phyloP scores from a whole-genome alignment of 1,140 invertebrate species.

The Drosophila mojavensis region DNA sequence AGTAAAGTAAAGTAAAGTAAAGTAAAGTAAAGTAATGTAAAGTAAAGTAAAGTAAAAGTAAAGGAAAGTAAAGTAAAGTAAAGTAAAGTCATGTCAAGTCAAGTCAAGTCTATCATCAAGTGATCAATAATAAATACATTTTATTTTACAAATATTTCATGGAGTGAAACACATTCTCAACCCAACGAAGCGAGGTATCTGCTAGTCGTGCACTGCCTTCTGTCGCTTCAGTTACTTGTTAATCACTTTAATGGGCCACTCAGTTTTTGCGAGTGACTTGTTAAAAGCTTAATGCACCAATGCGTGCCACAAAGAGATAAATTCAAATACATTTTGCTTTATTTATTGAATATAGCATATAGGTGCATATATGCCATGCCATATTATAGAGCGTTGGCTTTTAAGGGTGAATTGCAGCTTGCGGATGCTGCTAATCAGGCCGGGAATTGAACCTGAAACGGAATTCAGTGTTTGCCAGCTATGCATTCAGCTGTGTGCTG shows the following conservation, averaged over 20 bases:
- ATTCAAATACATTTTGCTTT: conserved; percentile 40
- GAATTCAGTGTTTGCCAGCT: neutral
- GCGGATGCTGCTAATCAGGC: neutral
- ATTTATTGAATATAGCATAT: conserved; percentile 53
- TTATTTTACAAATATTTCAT: no score
- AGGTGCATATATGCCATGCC: conserved; percentile 1
- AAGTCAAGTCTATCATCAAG: no score
- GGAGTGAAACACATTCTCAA: no score
- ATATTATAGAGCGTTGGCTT: conserved; percentile 2
- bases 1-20: no score
- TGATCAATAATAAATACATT: no score
- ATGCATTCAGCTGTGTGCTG: neutral
- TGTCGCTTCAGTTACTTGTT: conserved; percentile 17
- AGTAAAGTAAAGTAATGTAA: no score
- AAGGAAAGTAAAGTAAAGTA: no score
- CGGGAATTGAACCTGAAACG: neutral
- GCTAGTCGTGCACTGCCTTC: no score
- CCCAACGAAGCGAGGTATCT: no score
- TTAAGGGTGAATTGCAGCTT: no score
- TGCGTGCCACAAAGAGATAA: conserved; percentile 45
- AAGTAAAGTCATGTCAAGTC: no score
- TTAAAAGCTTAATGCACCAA: conserved; percentile 62
- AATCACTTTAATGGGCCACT: conserved; percentile 74
- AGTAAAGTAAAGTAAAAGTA: no score
- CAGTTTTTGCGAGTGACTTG: conserved; percentile 55